Evolutionary conservation across 2,888 invertebrate species (phyloP).

Genomic region (Hipparchia semele): DNA sequence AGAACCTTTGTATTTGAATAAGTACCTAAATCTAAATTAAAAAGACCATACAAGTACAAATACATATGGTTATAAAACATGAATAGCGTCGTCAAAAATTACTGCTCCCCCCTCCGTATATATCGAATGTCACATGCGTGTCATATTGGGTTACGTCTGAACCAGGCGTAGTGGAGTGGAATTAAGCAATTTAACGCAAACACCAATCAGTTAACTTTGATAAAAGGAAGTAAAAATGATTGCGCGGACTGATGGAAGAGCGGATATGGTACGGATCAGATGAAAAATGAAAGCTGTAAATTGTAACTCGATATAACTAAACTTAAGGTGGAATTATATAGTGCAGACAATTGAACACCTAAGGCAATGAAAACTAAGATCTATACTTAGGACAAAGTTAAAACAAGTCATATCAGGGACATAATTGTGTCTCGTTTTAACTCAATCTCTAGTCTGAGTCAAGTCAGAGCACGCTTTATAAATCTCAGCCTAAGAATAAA

Average conservation of each 20-base stretch:
- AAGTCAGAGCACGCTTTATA: no score
- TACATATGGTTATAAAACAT: slow-evolving; percentile 19
- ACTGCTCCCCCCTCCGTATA: slow-evolving; percentile 36
- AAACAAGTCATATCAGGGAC: no score
- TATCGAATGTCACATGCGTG: slow-evolving; percentile 71
- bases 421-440: no score
- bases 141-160: slow-evolving; percentile 65
- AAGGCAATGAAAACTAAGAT: no score
- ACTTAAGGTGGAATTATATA: background rate
- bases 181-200: slow-evolving; percentile 67
- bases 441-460: no score
- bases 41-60: background rate
- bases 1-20: no score
- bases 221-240: slow-evolving; percentile 43
- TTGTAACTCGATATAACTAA: background rate
- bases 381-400: no score
- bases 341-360: no score
- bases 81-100: slow-evolving; percentile 36
- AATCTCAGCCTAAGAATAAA: no score
- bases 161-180: slow-evolving; percentile 57
- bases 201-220: slow-evolving; percentile 44
- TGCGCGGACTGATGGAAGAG: slow-evolving; percentile 24
- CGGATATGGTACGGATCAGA: slow-evolving; percentile 2
- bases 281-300: background rate
- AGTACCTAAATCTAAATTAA: slow-evolving; percentile 8